A percentile compares a stretch with the other conserved stretches of the same genome.
phyloP scores from a whole-genome alignment of 2,888 invertebrate species.

The Troides aeacus region DNA sequence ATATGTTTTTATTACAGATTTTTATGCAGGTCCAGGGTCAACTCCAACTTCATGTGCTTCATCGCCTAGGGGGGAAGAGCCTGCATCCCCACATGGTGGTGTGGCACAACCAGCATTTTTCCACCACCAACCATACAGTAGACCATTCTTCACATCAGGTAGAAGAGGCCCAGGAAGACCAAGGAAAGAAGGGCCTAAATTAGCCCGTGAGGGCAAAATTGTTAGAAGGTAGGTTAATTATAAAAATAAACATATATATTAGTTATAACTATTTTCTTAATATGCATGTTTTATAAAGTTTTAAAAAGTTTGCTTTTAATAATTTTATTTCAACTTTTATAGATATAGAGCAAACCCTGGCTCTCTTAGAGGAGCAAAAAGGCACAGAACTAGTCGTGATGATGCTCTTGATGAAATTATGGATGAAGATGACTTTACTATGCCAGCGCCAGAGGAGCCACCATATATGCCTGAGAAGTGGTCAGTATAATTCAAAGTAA shows the following conservation, averaged over 20 bases:
- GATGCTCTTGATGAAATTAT: slow-evolving; percentile 72
- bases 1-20: slow-evolving; percentile 50
- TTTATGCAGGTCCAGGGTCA: slow-evolving; percentile 83
- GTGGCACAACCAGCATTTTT: slow-evolving; percentile 66
- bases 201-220: slow-evolving; percentile 73
- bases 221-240: slow-evolving; percentile 62
- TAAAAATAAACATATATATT: too few relatives aligned
- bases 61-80: slow-evolving; percentile 81
- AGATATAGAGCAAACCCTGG: slow-evolving; percentile 70
- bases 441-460: slow-evolving; percentile 86
- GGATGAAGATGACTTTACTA: slow-evolving; percentile 79
- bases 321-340: neutral
- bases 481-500: slow-evolving; percentile 54
- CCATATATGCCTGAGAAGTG: slow-evolving; percentile 91
- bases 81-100: slow-evolving; percentile 80
- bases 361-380: slow-evolving; percentile 75
- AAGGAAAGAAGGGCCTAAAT: slow-evolving; percentile 84
- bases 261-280: too few relatives aligned
- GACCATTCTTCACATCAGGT: slow-evolving; percentile 77
- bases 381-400: slow-evolving; percentile 72
- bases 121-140: slow-evolving; percentile 67
- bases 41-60: slow-evolving; percentile 83
- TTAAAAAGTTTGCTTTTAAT: neutral
- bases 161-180: slow-evolving; percentile 89
- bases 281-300: neutral